Base-by-base conservation (phyloP, 2,888 invertebrate species). In the Netelia virgata region DNA sequence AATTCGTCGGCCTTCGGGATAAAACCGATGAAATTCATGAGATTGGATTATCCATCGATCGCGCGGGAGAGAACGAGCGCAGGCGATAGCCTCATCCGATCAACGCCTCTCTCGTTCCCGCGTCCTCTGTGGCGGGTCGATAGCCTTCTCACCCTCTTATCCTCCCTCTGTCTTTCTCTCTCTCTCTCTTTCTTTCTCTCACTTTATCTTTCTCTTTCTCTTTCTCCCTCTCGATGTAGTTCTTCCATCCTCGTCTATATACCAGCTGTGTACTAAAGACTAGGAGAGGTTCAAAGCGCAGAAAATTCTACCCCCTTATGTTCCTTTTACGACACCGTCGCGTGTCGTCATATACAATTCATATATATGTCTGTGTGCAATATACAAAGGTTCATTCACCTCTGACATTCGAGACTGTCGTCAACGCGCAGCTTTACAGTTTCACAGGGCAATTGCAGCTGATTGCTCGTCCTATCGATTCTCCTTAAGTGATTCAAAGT, bases 21-120 rank as follows among this genome's bases (percentile, higher is more conserved):
- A 76, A 28, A 68, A 20, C 18, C 50, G 28, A 72, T 84, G 47
- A 80, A 84, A 84, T 80, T 84, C 84, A 68, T 84, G 73, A 84
- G 80, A 80, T 84, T 80, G 84, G 80, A 84, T 84, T 77, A 81
- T 84, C 80, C 76, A 20, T 50, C 41, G 53, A 47, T n/a, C 41
- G 53, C 20, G 75, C 23, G n/a, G 14, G 16, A 43, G 10, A 53
- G 47, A 36, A 43, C 57, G 55, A 63, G 70, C 64, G 53, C 70
- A 79, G 74, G 70, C 69, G 80, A 83, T 83, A 76, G 84, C 72
- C 72, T 76, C 80, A 76, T 84, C 84, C 80, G 80, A 80, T 84
- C 84, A 80, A 59, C 61, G 84, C 80, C 84, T 83, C 28, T 28
- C 28, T 28, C 75, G 75, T 83, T 59, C 83, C 43, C 70, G 74